phyloP scores from a whole-genome alignment of 37 sponge, comb jelly and placozoan species.

The Mnemiopsis leidyi region DNA sequence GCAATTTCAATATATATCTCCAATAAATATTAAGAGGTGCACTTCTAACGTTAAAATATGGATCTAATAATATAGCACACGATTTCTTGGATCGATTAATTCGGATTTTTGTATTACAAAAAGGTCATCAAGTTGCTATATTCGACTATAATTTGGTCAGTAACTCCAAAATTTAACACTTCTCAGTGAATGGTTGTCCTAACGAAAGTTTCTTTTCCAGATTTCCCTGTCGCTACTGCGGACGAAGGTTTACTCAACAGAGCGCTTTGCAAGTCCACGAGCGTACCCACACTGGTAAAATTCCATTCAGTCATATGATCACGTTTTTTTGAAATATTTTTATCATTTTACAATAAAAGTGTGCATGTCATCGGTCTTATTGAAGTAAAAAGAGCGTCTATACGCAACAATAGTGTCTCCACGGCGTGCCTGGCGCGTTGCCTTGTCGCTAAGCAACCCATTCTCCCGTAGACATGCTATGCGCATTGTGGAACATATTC shows the following conservation, averaged over 20 bases:
- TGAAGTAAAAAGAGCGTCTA: not conserved
- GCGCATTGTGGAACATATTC: not conserved
- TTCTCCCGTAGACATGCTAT: not conserved
- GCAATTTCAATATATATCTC: too few species aligned
- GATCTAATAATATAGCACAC: too few species aligned
- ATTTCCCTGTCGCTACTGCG: conserved; percentile 33
- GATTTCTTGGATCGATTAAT: too few species aligned
- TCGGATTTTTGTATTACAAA: too few species aligned
- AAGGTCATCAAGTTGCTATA: too few species aligned
- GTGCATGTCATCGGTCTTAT: not conserved
- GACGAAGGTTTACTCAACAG: conserved; percentile 24
- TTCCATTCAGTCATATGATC: not conserved
- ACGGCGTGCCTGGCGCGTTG: not conserved
- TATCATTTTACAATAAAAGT: not conserved
- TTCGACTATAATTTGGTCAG: too few species aligned
- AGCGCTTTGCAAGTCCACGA: conserved; percentile 45
- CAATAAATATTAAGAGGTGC: too few species aligned
- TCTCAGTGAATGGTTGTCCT: too few species aligned
- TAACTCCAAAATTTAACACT: too few species aligned
- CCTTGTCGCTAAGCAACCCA: not conserved
- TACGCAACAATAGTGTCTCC: not conserved
- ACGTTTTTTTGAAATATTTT: not conserved
- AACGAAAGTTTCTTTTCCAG: conserved; percentile 1
- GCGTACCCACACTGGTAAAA: conserved; percentile 30
- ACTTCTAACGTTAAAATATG: too few species aligned